Percentiles rank a stretch among this genome's conserved stretches.
These are phyloP conservation scores for Zootoca vivipara DNA, from an alignment of 2,113 vertebrate genomes.

Conservation along the genomic window DNA sequence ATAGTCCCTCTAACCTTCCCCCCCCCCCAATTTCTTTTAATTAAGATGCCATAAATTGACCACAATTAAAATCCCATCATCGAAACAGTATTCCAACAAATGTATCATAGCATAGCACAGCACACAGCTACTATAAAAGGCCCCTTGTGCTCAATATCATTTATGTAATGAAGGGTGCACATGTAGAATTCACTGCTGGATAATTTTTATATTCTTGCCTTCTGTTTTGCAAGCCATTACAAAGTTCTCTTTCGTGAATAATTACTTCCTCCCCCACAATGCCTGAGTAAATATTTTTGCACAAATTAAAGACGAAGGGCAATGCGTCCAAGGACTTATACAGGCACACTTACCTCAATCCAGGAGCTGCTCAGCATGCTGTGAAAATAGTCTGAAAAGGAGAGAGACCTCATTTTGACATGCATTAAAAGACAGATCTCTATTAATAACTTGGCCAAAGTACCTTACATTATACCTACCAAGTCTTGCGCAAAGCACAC, in stretches of 20 bases:
- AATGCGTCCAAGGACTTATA: not conserved
- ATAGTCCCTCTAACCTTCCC: not conserved
- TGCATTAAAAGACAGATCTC: constrained; percentile 27
- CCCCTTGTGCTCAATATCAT: not conserved
- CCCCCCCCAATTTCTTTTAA: too few relatives aligned
- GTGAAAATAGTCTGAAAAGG: constrained; percentile 92
- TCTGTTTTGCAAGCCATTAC: not conserved
- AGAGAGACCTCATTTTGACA: constrained; percentile 55
- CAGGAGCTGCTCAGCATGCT: constrained; percentile 97
- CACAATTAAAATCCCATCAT: not conserved
- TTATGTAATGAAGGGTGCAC: not conserved
- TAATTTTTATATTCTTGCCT: not conserved
- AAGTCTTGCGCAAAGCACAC: constrained; percentile 94
- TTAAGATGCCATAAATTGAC: not conserved
- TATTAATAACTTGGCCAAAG: constrained; percentile 22
- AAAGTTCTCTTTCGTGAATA: not conserved
- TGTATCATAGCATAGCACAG: not conserved
- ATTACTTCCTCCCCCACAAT: not conserved
- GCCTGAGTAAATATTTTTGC: constrained; percentile 9
- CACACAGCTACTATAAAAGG: not conserved
- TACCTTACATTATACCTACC: constrained; percentile 76
- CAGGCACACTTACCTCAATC: constrained; percentile 88
- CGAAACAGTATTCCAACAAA: not conserved
- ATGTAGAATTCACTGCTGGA: not conserved
- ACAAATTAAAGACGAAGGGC: constrained; percentile 4